Percentiles rank a stretch among this genome's conserved stretches.
Evolutionary conservation across 2,888 invertebrate genomes (phyloP).

Genomic region (Desoria tigrina): DNA sequence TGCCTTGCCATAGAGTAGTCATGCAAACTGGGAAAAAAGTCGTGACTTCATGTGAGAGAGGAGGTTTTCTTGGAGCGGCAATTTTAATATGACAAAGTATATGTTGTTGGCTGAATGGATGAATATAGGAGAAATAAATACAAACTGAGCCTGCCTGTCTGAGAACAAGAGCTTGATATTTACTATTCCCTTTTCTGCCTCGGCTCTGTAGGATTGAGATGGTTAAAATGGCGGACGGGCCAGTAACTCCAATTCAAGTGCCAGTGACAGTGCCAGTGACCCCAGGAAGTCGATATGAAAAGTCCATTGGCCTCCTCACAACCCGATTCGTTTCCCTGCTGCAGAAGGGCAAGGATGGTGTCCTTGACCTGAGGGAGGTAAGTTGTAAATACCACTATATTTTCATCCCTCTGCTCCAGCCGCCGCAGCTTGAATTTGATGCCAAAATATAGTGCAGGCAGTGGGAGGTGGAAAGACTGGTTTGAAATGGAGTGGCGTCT

Average conservation of each 20-base stretch:
- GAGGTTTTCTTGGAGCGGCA: too few species aligned
- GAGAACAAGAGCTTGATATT: not conserved
- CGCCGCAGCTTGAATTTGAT: constrained; percentile 49
- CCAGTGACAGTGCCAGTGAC: constrained; percentile 38
- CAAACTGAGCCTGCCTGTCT: not conserved
- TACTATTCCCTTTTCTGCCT: not conserved
- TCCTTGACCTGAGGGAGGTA: constrained; percentile 90
- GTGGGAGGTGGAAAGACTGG: constrained; percentile 29
- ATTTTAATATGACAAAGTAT: not conserved
- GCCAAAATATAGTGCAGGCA: too few species aligned
- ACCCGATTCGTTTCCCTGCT: constrained; percentile 84
- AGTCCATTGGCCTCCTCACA: constrained; percentile 86
- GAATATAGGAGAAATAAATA: too few species aligned
- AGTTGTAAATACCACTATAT: too few species aligned
- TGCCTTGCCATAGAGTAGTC: too few species aligned
- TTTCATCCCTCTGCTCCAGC: too few species aligned
- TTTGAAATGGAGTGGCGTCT: constrained; percentile 21
- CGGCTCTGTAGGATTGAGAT: too few species aligned
- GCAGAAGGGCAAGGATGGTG: constrained; percentile 87
- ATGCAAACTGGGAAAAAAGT: too few species aligned
- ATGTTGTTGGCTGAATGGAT: not conserved
- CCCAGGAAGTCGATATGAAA: constrained; percentile 81
- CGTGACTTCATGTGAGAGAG: too few species aligned
- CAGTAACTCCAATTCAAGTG: constrained; percentile 18
- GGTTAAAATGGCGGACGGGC: constrained; percentile 43